Conservation (phyloP, 2,797 vertebrate species). For the Lemur catta region DNA sequence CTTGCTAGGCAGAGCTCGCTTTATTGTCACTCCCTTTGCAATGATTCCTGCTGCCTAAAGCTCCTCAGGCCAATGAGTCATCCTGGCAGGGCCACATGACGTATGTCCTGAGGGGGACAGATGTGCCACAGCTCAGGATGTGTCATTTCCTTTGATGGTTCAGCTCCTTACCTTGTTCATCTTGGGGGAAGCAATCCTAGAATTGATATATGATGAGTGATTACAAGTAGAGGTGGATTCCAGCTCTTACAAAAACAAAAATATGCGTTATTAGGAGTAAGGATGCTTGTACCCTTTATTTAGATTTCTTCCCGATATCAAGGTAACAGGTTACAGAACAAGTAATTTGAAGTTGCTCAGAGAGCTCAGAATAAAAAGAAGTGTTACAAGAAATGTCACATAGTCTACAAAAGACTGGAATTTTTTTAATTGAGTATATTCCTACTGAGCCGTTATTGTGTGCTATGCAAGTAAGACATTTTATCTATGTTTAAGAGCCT, state of each 20-base stretch:
- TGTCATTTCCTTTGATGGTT: neutral
- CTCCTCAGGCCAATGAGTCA: neutral
- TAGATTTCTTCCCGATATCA: neutral
- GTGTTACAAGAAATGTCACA: slow-evolving; percentile 12
- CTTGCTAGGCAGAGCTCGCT: neutral
- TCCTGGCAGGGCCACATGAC: neutral
- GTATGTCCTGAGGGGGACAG: no score
- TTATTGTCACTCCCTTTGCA: neutral
- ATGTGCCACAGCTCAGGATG: no score
- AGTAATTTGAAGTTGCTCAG: neutral
- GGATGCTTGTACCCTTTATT: neutral
- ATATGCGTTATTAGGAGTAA: neutral
- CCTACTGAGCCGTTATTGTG: neutral
- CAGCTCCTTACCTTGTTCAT: neutral
- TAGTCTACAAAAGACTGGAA: neutral
- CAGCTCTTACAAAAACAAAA: neutral
- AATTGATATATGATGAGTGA: neutral
- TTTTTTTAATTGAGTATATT: neutral
- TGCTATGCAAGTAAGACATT: neutral
- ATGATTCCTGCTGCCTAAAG: neutral
- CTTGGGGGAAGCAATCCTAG: neutral
- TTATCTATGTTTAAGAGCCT: neutral
- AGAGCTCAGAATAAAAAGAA: neutral
- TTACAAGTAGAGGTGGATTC: neutral
- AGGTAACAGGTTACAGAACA: neutral